Conservation (phyloP, 2,888 invertebrate species). For the Timema podura region DNA sequence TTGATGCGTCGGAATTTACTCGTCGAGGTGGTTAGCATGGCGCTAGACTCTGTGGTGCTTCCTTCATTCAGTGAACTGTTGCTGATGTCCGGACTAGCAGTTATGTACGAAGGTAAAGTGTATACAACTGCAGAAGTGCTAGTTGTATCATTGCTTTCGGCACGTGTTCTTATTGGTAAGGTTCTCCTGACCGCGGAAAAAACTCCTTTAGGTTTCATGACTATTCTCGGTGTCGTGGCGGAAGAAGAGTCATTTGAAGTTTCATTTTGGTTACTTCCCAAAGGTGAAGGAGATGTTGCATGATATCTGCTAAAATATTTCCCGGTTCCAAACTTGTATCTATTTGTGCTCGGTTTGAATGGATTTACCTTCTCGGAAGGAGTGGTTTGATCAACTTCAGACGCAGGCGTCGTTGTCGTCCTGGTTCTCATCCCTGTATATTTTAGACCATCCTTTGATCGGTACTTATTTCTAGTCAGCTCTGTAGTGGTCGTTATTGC, state of each 20-base stretch:
- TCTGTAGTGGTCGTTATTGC: constrained; percentile 23
- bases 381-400: constrained; percentile 11
- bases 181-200: constrained; percentile 38
- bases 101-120: neutral
- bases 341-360: constrained; percentile 28
- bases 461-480: neutral
- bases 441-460: constrained; percentile 3
- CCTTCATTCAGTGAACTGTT: constrained; percentile 18
- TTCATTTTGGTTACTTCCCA: neutral
- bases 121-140: neutral
- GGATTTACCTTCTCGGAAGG: constrained; percentile 22
- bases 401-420: constrained; percentile 16
- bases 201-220: constrained; percentile 35
- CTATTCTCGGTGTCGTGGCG: constrained; percentile 18
- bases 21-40: neutral
- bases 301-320: constrained; percentile 39
- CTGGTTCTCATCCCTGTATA: constrained; percentile 7
- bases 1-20: neutral
- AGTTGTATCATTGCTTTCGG: neutral
- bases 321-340: constrained; percentile 35
- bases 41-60: neutral
- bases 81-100: constrained; percentile 15
- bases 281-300: constrained; percentile 34
- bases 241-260: constrained; percentile 20
- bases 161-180: constrained; percentile 26